phyloP scores from a whole-genome alignment of 1,140 invertebrate species.

The Sinonovacula constricta region DNA sequence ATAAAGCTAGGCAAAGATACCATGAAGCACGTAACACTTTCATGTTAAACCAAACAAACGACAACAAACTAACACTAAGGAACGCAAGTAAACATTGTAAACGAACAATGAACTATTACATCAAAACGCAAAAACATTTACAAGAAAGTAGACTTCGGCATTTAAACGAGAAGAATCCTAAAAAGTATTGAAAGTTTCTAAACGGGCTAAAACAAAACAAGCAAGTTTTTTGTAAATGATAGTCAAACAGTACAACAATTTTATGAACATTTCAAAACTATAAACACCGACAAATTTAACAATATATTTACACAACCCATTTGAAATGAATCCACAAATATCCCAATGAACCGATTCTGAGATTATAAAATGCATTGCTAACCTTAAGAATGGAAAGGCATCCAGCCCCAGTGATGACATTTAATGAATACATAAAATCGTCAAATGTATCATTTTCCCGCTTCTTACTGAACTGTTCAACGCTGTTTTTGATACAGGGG shows the following conservation, averaged over 20 bases:
- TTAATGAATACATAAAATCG: constrained; percentile 26
- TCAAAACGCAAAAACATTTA: background rate
- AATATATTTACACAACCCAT: background rate
- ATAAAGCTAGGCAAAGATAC: background rate
- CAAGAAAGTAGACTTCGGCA: background rate
- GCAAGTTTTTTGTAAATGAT: background rate
- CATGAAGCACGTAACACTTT: background rate
- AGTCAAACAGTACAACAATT: background rate
- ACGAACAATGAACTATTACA: constrained; percentile 4
- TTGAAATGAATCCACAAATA: background rate
- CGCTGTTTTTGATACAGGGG: constrained; percentile 9
- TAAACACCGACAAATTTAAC: background rate
- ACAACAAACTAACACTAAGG: constrained; percentile 9
- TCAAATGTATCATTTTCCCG: constrained; percentile 1
- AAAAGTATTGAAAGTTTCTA: too few relatives aligned
- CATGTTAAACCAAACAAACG: background rate
- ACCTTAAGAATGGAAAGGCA: constrained; percentile 8
- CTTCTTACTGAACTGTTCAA: constrained; percentile 6
- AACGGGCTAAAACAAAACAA: constrained; percentile 8
- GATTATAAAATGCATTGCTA: constrained; percentile 15
- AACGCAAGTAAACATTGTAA: constrained; percentile 10
- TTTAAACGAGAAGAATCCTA: too few relatives aligned
- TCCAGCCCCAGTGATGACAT: constrained; percentile 10
- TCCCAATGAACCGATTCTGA: constrained; percentile 1
- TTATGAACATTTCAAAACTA: background rate